Percentiles rank a stretch among this genome's conserved stretches.
Evolutionary conservation across 2,113 vertebrate species (phyloP).

Genomic region (Caranx ignobilis): DNA sequence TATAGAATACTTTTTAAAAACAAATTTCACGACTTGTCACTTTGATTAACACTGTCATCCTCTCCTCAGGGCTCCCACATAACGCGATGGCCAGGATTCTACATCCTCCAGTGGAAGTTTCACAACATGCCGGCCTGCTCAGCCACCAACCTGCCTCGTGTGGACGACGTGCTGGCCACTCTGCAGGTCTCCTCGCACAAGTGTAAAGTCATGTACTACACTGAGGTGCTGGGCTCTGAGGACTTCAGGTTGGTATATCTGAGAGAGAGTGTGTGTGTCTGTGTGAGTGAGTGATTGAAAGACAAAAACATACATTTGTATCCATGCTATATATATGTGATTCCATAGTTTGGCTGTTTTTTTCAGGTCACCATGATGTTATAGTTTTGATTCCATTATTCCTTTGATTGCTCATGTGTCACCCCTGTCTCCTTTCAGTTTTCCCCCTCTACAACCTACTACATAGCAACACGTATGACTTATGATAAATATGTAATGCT

Average conservation of each 20-base stretch:
- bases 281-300: neutral
- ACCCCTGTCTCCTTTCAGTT: slow-evolving; percentile 53
- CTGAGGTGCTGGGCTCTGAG: slow-evolving; percentile 95
- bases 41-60: neutral
- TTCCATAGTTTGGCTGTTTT: slow-evolving; percentile 14
- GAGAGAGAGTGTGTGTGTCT: neutral
- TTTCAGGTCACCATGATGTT: slow-evolving; percentile 17
- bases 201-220: slow-evolving; percentile 99
- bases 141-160: slow-evolving; percentile 92
- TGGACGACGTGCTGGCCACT: slow-evolving; percentile 96
- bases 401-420: slow-evolving; percentile 44
- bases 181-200: slow-evolving; percentile 97
- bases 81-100: slow-evolving; percentile 97
- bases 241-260: slow-evolving; percentile 91
- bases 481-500: slow-evolving; percentile 30
- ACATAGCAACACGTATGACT: slow-evolving; percentile 44
- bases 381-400: slow-evolving; percentile 53
- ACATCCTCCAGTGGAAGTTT: slow-evolving; percentile 97
- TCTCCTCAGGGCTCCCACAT: slow-evolving; percentile 92
- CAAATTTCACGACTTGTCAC: neutral
- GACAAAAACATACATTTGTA: too few relatives aligned
- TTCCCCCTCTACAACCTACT: slow-evolving; percentile 25
- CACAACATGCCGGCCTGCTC: slow-evolving; percentile 94
- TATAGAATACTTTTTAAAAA: neutral
- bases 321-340: neutral